Conservation (phyloP, 1,140 invertebrate genomes). For the Macrocentrus cingulum region DNA sequence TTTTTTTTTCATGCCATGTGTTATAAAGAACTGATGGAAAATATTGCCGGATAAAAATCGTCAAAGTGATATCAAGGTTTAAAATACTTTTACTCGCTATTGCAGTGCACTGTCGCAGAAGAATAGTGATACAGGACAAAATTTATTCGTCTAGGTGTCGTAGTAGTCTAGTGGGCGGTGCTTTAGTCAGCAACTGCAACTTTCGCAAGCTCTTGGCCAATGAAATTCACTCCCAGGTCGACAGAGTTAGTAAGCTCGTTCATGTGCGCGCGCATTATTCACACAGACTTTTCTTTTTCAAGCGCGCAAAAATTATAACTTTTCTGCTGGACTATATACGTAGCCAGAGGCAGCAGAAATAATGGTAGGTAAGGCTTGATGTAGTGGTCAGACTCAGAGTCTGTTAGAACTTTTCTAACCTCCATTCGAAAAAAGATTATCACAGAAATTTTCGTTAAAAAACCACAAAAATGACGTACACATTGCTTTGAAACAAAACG, state of each 20-base stretch:
- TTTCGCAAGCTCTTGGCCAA: constrained; percentile 52
- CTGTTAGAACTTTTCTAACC: no score
- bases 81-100: neutral
- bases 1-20: no score
- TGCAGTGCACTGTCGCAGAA: neutral
- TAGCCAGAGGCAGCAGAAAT: constrained; percentile 20
- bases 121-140: constrained; percentile 39
- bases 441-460: no score
- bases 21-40: no score
- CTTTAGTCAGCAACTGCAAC: constrained; percentile 45
- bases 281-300: constrained; percentile 12
- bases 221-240: constrained; percentile 31
- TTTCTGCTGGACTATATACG: constrained; percentile 15
- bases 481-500: no score
- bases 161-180: constrained; percentile 45
- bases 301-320: constrained; percentile 27
- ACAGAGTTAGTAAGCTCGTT: constrained; percentile 15
- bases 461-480: no score
- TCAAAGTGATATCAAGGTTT: neutral
- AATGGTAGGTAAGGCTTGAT: constrained; percentile 17
- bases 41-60: neutral
- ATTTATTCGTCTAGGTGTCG: constrained; percentile 41
- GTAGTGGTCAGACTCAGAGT: constrained; percentile 17
- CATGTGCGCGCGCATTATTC: constrained; percentile 23
- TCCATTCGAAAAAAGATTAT: no score